These are phyloP conservation scores for Phanerotoma sp. DNA, from an alignment of 2,888 invertebrate genomes.

Conservation along the genomic window DNA sequence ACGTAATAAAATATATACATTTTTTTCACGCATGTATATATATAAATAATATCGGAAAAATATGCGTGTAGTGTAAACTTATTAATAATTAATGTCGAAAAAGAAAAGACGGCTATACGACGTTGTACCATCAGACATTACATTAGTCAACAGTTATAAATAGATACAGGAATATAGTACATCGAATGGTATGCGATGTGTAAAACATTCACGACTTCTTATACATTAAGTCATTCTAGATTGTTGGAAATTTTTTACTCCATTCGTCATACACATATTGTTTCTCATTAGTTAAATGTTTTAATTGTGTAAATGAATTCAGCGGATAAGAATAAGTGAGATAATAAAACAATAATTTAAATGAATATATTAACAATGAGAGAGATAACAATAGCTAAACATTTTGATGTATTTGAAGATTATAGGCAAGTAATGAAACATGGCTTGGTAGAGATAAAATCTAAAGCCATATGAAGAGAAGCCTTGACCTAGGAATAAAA, in stretches of 20 bases:
- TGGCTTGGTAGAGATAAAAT: no score
- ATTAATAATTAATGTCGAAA: background rate
- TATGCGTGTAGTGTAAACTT: no score
- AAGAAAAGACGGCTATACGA: background rate
- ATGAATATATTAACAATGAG: no score
- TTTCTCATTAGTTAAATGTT: background rate
- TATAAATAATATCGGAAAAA: no score
- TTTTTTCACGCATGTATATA: no score
- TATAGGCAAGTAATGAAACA: no score
- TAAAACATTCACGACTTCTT: background rate
- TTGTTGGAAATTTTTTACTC: background rate
- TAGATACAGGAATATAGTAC: slow-evolving; percentile 7
- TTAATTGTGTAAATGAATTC: background rate
- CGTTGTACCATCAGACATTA: slow-evolving; percentile 8
- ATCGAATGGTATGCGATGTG: slow-evolving; percentile 1
- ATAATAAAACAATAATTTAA: no score
- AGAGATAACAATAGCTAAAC: no score
- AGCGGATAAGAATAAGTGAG: no score
- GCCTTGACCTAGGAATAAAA: no score
- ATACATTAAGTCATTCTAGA: background rate
- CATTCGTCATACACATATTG: background rate
- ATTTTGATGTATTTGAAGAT: no score
- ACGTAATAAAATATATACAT: background rate
- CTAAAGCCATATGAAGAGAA: no score
- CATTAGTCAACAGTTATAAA: slow-evolving; percentile 17